Base-by-base conservation (phyloP, 1,140 invertebrate species). In the Micrasema minimum region DNA sequence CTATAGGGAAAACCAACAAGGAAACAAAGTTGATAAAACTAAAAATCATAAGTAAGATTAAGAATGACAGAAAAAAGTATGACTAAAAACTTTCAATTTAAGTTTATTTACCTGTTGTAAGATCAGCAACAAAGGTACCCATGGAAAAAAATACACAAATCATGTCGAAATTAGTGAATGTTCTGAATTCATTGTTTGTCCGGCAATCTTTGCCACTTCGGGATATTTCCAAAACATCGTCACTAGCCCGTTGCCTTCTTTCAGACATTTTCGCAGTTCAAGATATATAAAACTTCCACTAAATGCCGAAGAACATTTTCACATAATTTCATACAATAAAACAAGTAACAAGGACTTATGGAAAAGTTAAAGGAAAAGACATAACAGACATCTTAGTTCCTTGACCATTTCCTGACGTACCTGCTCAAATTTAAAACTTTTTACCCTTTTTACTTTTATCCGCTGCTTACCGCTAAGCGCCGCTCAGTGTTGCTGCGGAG, bases 101-200 rank as follows among this genome's bases (percentile, higher is more conserved):
- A 62, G 38, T 62, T 23, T 12, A 35, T 66, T 66, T 77, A 83
- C 82, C 82, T 81, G 81, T 82, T 76, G 79, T 72, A 61, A 80
- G 66, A 72, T 80, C 80, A 48, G 76, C 73, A 51, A 79, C 61
- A 72, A 79, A 80, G 72, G 82, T 77, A 75, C 75, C 76, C 59
- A 81, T 73, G 46, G 78, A 81, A 50, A 78, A 77, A 38, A 77
- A 67, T 22, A 81, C 81, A 66, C 80, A 80, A 59, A 81, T 59
- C 48, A 80, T 38, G 62, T 82, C 80, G 35, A 77, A 75, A 51
- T 62, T 62, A 18, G 55, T 37, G 62, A 69, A 69, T n/a, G 67
- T 62, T 50, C 37, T 46, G 16, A 41, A 69, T 45, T 69, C 57
- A 62, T 55, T 69, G 22, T 23, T 69, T 4, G 31, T 55, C 10